These are phyloP conservation scores for Calliphora vomitoria DNA, from an alignment of 2,888 invertebrate species.

Conservation along the genomic window DNA sequence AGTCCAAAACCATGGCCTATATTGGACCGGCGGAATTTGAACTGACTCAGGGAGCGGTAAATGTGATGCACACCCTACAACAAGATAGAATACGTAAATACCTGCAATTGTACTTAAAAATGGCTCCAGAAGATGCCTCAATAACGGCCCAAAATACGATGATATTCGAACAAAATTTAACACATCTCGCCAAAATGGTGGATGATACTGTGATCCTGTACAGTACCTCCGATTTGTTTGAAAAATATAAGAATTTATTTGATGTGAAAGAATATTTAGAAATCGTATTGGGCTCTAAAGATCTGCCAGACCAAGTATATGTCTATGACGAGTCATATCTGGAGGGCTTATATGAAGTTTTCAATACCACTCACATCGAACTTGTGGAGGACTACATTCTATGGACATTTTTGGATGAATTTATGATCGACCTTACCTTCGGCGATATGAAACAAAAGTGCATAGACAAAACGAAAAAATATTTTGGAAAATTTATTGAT, in stretches of 20 bases:
- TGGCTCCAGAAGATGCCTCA: conserved; percentile 73
- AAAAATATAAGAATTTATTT: conserved; percentile 75
- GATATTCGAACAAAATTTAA: conserved; percentile 75
- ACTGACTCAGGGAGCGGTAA: conserved; percentile 6
- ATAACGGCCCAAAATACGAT: conserved; percentile 75
- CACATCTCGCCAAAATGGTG: conserved; percentile 63
- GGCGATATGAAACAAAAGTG: conserved; percentile 76
- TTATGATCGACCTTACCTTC: conserved; percentile 70
- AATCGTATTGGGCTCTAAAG: conserved; percentile 76
- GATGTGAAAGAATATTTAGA: conserved; percentile 79
- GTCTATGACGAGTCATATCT: conserved; percentile 77
- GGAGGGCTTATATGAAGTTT: conserved; percentile 67
- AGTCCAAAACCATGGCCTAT: conserved; percentile 77
- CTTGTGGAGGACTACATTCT: conserved; percentile 79
- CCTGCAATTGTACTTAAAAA: conserved; percentile 76
- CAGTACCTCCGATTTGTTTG: conserved; percentile 75
- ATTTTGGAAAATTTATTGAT: conserved; percentile 80
- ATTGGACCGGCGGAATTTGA: conserved; percentile 75
- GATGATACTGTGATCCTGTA: conserved; percentile 74
- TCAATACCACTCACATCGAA: conserved; percentile 74
- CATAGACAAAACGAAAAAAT: conserved; percentile 76
- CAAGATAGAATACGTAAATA: conserved; percentile 51
- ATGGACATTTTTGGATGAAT: conserved; percentile 78
- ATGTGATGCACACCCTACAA: conserved; percentile 65
- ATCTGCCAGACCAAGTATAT: conserved; percentile 78